Percentiles rank a stretch among this genome's conserved stretches.
These are phyloP conservation scores for Semaprochilodus insignis DNA, from an alignment of 2,797 vertebrate species.

Conservation along the genomic window DNA sequence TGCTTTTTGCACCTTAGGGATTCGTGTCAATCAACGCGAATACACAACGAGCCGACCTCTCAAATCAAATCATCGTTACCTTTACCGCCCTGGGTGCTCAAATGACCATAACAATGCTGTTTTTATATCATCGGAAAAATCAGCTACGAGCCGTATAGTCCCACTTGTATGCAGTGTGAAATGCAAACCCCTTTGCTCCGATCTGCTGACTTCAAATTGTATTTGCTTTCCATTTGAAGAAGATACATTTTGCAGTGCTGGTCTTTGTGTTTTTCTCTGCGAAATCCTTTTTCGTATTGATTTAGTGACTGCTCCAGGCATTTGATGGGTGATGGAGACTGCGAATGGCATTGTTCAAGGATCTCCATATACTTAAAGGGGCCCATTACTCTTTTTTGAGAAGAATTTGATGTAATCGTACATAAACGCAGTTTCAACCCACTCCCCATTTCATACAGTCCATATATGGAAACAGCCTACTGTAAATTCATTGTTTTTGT, in stretches of 20 bases:
- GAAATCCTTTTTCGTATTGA: constrained; percentile 42
- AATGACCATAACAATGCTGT: constrained; percentile 33
- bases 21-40: constrained; percentile 48
- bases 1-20: constrained; percentile 48
- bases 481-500: no score
- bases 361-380: not conserved
- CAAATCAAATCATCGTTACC: constrained; percentile 51
- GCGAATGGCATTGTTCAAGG: constrained; percentile 24
- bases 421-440: no score
- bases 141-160: constrained; percentile 40
- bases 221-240: constrained; percentile 23
- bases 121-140: constrained; percentile 45
- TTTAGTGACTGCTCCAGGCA: constrained; percentile 38
- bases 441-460: no score
- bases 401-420: no score
- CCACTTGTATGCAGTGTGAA: constrained; percentile 32
- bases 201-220: constrained; percentile 21
- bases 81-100: constrained; percentile 43
- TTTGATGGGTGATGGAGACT: constrained; percentile 29
- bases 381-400: no score
- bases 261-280: constrained; percentile 25
- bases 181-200: constrained; percentile 17
- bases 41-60: constrained; percentile 25
- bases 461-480: no score
- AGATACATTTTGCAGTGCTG: constrained; percentile 14